Percentiles rank a stretch among this genome's conserved stretches.
These are phyloP conservation scores for Cepaea nemoralis DNA, from an alignment of 1,140 invertebrate species.

Conservation along the genomic window DNA sequence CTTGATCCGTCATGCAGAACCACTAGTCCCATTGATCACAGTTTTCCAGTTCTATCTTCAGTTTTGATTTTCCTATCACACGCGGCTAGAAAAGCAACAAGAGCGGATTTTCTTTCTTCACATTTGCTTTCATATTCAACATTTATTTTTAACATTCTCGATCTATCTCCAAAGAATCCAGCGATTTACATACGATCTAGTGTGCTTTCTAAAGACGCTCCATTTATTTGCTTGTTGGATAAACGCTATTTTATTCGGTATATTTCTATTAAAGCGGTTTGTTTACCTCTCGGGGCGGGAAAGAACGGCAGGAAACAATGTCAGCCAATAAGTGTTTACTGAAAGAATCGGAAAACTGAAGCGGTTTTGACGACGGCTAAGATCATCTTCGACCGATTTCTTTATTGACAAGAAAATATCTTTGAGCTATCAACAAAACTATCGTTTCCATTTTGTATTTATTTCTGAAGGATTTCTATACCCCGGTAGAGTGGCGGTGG, in stretches of 20 bases:
- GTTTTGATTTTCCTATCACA: background rate
- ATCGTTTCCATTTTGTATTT: background rate
- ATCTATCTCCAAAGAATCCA: background rate
- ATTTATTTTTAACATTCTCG: background rate
- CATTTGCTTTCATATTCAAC: background rate
- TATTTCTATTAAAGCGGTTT: background rate
- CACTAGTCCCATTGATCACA: background rate
- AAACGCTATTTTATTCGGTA: conserved; percentile 3
- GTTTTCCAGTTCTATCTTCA: background rate
- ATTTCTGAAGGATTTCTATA: no score
- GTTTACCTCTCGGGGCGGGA: background rate
- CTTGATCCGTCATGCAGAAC: background rate
- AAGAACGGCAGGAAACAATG: conserved; percentile 1
- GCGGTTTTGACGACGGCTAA: background rate
- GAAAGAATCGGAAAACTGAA: background rate
- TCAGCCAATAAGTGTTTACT: background rate
- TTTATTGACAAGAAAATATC: background rate
- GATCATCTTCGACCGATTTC: background rate
- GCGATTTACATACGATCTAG: background rate
- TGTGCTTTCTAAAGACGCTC: background rate
- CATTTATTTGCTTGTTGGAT: conserved; percentile 5
- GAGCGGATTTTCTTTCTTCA: background rate
- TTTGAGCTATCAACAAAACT: background rate
- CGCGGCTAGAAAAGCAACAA: background rate
- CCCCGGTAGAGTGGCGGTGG: no score